Evolutionary conservation across 30 jellyfish, hydroid and myxozoan species (phyloP).

Genomic region (Sanderia malayensis): DNA sequence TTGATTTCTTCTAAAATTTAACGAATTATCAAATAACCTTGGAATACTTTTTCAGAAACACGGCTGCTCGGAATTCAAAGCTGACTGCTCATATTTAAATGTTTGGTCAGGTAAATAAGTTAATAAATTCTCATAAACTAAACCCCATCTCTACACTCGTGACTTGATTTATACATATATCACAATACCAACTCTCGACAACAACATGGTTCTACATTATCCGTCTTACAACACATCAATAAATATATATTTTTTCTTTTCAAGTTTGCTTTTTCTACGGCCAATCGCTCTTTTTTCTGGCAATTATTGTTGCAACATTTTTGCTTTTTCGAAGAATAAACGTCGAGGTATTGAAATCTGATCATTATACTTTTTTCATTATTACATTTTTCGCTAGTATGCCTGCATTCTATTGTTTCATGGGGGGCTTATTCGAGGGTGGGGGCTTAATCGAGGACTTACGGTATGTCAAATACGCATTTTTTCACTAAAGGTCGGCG

Average conservation of each 20-base stretch:
- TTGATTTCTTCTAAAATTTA: too few relatives aligned
- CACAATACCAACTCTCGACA: background rate
- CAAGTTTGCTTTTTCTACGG: slow-evolving; percentile 82
- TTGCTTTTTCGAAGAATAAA: slow-evolving; percentile 46
- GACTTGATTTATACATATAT: slow-evolving; percentile 4
- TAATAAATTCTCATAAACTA: slow-evolving; percentile 7
- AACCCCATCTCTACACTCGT: too few relatives aligned
- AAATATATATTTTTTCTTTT: background rate
- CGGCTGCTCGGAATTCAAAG: slow-evolving; percentile 91
- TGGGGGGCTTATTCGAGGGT: too few relatives aligned
- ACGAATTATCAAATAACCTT: too few relatives aligned
- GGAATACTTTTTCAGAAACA: slow-evolving; percentile 67
- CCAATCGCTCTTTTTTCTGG: slow-evolving; percentile 68
- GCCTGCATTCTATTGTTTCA: too few relatives aligned
- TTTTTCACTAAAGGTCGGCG: slow-evolving; percentile 73
- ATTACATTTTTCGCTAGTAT: too few relatives aligned
- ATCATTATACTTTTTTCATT: background rate
- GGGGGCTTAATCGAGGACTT: too few relatives aligned
- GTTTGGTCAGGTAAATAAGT: slow-evolving; percentile 97
- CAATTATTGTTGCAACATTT: slow-evolving; percentile 32
- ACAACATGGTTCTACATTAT: too few relatives aligned
- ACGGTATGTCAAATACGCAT: too few relatives aligned
- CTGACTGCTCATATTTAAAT: slow-evolving; percentile 73
- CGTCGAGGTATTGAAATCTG: slow-evolving; percentile 66
- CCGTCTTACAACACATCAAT: too few relatives aligned